A percentile compares a stretch with the other conserved stretches of the same genome.
These are phyloP conservation scores for Baryphthengus martii DNA, from an alignment of 2,113 vertebrate species.

Conservation along the genomic window DNA sequence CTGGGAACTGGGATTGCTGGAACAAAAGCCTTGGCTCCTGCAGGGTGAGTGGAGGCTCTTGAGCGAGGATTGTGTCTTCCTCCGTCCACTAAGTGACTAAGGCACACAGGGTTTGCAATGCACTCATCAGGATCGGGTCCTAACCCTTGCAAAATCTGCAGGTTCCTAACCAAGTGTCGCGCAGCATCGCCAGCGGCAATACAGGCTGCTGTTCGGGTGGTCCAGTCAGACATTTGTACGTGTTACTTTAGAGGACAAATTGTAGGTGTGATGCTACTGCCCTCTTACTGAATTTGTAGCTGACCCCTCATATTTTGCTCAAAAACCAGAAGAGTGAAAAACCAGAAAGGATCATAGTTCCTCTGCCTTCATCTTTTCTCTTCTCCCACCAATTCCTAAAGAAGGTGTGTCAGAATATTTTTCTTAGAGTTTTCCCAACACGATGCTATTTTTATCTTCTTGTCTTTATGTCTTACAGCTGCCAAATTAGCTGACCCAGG, in stretches of 20 bases:
- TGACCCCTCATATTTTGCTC: neutral
- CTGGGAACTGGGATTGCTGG: neutral
- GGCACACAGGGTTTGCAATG: neutral
- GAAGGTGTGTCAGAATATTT: neutral
- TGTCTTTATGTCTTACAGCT: neutral
- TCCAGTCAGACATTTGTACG: neutral
- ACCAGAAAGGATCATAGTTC: neutral
- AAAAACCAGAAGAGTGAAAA: neutral
- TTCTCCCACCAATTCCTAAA: neutral
- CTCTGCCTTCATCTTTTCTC: neutral
- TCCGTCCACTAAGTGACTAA: neutral
- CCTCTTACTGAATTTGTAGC: neutral
- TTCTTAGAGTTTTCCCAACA: neutral
- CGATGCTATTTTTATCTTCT: slow-evolving; percentile 39
- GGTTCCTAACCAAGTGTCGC: neutral
- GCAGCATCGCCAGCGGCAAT: neutral
- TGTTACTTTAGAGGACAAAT: neutral
- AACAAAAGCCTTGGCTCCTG: neutral
- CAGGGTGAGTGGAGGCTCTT: neutral
- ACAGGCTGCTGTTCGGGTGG: neutral
- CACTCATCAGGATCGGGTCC: neutral
- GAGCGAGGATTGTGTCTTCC: neutral
- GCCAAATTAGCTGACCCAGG: slow-evolving; percentile 44
- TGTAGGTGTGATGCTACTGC: neutral
- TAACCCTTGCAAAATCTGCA: neutral